phyloP scores from a whole-genome alignment of 2,888 invertebrate genomes.

The Machimus atricapillus region DNA sequence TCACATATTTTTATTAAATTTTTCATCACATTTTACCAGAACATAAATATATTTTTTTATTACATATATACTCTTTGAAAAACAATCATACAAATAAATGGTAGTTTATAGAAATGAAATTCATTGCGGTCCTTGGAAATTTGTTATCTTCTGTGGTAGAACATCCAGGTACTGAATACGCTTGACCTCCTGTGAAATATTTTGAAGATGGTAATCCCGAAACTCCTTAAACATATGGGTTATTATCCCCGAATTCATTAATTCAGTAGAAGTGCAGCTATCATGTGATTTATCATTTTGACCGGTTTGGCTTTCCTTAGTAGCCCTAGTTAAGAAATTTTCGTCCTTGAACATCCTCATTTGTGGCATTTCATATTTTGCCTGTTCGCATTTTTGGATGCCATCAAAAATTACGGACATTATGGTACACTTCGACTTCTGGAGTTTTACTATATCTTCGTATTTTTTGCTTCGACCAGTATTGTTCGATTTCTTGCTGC shows the following conservation, averaged over 20 bases:
- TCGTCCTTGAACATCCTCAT: not conserved
- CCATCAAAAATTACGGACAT: constrained; percentile 42
- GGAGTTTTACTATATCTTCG: constrained; percentile 33
- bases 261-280: not conserved
- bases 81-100: not conserved
- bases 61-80: not conserved
- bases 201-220: constrained; percentile 42
- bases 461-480: constrained; percentile 8
- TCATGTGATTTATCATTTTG: not conserved
- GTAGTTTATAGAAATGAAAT: not conserved
- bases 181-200: constrained; percentile 42
- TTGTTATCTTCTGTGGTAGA: constrained; percentile 12
- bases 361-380: constrained; percentile 1
- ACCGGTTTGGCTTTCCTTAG: not conserved
- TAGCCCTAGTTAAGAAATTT: not conserved
- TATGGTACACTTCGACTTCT: constrained; percentile 40
- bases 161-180: constrained; percentile 40
- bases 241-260: constrained; percentile 35
- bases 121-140: not conserved
- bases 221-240: constrained; percentile 40
- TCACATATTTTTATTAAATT: not conserved
- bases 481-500: not conserved
- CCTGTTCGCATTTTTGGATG: constrained; percentile 26
- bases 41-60: not conserved
- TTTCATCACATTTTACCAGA: not conserved